Base-by-base conservation (phyloP, 2,113 vertebrate species). In the Ptychochromis oligacanthus region DNA sequence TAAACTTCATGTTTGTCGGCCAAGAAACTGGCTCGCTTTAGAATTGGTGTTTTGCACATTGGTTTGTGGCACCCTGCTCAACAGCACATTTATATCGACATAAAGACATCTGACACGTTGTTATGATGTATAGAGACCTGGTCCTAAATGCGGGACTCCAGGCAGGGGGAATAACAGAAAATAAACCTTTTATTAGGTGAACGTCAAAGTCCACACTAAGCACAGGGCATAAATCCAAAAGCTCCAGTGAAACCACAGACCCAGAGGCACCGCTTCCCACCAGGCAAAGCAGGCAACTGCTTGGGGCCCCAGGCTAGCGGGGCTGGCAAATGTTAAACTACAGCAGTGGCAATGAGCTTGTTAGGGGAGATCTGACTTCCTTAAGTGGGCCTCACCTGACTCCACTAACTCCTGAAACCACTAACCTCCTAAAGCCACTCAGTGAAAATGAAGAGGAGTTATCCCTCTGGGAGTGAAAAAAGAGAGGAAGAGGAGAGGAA, bases 21-120 rank as follows among this genome's bases (percentile, higher is more conserved):
- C 64, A 67, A 24, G 22, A 67, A 46, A 67, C 40, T 67, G 64
- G 40, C 6, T 67, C 10, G 62, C 7, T 65, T 65, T 38, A 65
- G 62, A 65, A 65, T 65, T 0, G 2, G 14, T 67, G 64, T 67
- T 67, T 67, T 46, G 15, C 22, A 67, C 22, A 46, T 26, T 22
- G 24, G 40, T 26, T 7, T 46, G 43, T 46, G 64, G 14, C 17
- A 1, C 24, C 36, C 61, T 24, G 2, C 61, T 40, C 13, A 64
- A 65, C n/a, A 17, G 14, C 62, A 43, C 38, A 26, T 4, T 65
- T 65, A 17, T 43, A 65, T 2, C n/a, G 36, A 22, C 38, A 65
- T 46, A 46, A 22, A 46, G 8, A 67, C 36, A 67, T 67, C 5
- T 46, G 49, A 52, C 17, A 52, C 46, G 43, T 18, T 67, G 64